Conservation (phyloP, 2,888 invertebrate genomes). For the Papilio elwesi region DNA sequence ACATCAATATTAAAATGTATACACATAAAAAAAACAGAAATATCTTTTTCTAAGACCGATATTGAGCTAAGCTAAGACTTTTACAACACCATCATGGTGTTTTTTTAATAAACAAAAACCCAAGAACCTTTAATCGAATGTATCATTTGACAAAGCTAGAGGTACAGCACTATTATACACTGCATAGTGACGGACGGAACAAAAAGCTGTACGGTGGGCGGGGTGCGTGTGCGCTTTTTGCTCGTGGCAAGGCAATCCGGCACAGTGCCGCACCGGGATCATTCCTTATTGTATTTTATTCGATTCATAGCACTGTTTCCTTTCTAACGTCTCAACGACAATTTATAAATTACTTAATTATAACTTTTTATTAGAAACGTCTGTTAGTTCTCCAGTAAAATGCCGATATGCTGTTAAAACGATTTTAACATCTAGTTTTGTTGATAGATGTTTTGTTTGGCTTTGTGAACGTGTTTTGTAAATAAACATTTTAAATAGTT, state of each 20-base stretch:
- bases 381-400: conserved; percentile 48
- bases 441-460: conserved; percentile 62
- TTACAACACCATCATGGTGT: neutral
- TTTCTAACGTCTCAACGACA: conserved; percentile 65
- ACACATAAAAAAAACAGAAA: neutral
- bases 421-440: conserved; percentile 54
- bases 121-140: neutral
- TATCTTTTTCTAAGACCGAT: neutral
- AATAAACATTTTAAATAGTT: conserved; percentile 56
- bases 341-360: conserved; percentile 54
- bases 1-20: neutral
- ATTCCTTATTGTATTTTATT: conserved; percentile 78
- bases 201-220: conserved; percentile 41
- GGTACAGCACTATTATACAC: conserved; percentile 28
- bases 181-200: conserved; percentile 37
- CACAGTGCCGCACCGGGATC: conserved; percentile 60
- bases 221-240: conserved; percentile 58
- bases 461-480: conserved; percentile 66
- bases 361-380: conserved; percentile 42
- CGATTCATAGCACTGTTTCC: conserved; percentile 72
- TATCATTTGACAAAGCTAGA: conserved; percentile 6
- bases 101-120: neutral
- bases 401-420: conserved; percentile 71
- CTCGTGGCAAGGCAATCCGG: conserved; percentile 61
- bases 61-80: neutral